These are phyloP conservation scores for Aphelocoma coerulescens DNA, from an alignment of 2,113 vertebrate genomes.

Conservation along the genomic window DNA sequence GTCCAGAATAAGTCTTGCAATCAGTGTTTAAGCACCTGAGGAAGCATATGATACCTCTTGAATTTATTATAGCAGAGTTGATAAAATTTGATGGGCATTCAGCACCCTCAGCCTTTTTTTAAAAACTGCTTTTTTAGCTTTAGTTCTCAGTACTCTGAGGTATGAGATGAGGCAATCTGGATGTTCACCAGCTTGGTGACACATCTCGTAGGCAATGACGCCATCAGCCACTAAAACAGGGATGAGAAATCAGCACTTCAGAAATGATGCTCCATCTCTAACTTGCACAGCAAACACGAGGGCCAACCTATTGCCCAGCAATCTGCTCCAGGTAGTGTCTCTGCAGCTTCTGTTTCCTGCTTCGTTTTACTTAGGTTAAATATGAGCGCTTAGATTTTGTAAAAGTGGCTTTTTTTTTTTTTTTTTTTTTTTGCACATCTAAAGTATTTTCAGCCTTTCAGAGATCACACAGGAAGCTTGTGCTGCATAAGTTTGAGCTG, in stretches of 20 bases:
- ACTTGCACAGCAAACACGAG: background rate
- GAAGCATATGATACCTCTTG: background rate
- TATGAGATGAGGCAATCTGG: background rate
- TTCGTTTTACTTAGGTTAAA: background rate
- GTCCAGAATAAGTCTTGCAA: background rate
- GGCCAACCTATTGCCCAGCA: background rate
- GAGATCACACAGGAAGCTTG: conserved; percentile 55
- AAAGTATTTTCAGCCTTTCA: conserved; percentile 54
- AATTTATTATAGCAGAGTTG: background rate
- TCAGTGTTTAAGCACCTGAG: background rate
- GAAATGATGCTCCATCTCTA: background rate
- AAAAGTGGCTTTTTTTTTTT: background rate
- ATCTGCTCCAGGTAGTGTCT: conserved; percentile 11
- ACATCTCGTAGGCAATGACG: background rate
- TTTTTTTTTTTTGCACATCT: background rate
- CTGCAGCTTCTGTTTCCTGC: background rate
- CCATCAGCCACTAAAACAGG: background rate
- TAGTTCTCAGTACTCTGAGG: background rate
- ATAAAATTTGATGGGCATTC: background rate
- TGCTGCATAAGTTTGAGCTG: conserved; percentile 32
- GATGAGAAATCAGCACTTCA: background rate
- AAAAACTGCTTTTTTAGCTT: background rate
- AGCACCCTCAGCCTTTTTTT: background rate
- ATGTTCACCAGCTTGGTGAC: background rate
- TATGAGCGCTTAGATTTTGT: background rate